Evolutionary conservation across 2,888 invertebrate genomes (phyloP).

Genomic region (Drosophila yooni): DNA sequence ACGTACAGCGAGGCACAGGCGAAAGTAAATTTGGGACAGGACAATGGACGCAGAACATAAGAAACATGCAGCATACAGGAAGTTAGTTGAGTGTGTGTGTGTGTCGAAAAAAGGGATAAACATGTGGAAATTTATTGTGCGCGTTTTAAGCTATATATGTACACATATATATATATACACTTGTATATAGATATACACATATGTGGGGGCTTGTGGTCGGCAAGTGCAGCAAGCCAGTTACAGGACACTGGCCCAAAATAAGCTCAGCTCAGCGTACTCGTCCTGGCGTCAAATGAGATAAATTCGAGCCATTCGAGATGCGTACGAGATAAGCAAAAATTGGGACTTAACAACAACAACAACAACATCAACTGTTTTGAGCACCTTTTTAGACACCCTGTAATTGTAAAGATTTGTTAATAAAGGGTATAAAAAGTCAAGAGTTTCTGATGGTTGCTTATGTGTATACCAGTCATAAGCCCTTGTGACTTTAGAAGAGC

Average conservation of each 20-base stretch:
- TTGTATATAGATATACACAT: conserved; percentile 3
- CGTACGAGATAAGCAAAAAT: conserved; percentile 71
- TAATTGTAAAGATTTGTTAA: rapidly evolving
- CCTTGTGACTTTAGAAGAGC: neutral
- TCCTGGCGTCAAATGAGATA: conserved; percentile 81
- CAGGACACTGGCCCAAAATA: conserved; percentile 22
- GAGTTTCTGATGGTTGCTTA: neutral
- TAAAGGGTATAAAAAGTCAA: neutral
- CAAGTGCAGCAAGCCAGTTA: conserved; percentile 52
- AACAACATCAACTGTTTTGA: conserved; percentile 19
- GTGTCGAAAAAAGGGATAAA: conserved; percentile 67
- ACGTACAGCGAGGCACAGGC: conserved; percentile 3
- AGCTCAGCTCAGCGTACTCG: conserved; percentile 61
- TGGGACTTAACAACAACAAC: conserved; percentile 57
- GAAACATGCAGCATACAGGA: conserved; percentile 39
- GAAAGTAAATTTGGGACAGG: conserved; percentile 41
- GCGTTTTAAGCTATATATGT: conserved; percentile 47
- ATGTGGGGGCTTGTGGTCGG: conserved; percentile 27
- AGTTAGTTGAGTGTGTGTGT: conserved; percentile 8
- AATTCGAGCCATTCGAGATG: conserved; percentile 78
- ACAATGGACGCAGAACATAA: conserved; percentile 50
- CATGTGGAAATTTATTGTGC: conserved; percentile 75
- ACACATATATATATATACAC: neutral
- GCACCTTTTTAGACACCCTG: conserved; percentile 38
- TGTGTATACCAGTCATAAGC: neutral